A percentile compares a stretch with the other conserved stretches of the same genome.
phyloP scores from a whole-genome alignment of 2,888 invertebrate genomes.

The Geotrupes spiniger region DNA sequence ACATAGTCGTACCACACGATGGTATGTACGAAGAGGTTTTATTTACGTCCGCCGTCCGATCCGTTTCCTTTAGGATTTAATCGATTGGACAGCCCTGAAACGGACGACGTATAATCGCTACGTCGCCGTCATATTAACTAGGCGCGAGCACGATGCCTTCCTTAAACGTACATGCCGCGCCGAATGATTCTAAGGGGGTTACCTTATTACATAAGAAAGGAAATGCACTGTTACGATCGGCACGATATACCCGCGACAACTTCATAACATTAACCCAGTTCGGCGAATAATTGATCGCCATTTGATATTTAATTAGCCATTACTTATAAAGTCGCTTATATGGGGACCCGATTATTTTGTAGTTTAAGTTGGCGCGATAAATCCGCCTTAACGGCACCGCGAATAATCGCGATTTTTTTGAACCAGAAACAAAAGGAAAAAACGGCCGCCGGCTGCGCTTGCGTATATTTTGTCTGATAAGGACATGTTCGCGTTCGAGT shows the following conservation, averaged over 20 bases:
- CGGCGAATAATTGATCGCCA: conserved; percentile 18
- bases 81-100: neutral
- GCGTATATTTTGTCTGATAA: no score
- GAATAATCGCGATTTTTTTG: neutral
- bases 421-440: neutral
- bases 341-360: conserved; percentile 3
- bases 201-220: conserved; percentile 19
- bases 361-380: conserved; percentile 2
- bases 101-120: no score
- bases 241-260: conserved; percentile 8
- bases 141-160: neutral
- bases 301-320: conserved; percentile 19
- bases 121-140: conserved; percentile 2
- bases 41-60: no score
- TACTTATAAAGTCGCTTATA: conserved; percentile 1
- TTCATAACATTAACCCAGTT: conserved; percentile 21
- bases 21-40: no score
- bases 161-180: neutral
- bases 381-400: neutral
- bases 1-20: no score
- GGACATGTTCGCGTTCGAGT: no score
- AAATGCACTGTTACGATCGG: no score
- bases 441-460: no score
- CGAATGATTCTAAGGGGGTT: conserved; percentile 12
- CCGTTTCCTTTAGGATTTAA: conserved; percentile 1